Conservation (phyloP, 2,888 invertebrate genomes). For the Ametastegia equiseti region DNA sequence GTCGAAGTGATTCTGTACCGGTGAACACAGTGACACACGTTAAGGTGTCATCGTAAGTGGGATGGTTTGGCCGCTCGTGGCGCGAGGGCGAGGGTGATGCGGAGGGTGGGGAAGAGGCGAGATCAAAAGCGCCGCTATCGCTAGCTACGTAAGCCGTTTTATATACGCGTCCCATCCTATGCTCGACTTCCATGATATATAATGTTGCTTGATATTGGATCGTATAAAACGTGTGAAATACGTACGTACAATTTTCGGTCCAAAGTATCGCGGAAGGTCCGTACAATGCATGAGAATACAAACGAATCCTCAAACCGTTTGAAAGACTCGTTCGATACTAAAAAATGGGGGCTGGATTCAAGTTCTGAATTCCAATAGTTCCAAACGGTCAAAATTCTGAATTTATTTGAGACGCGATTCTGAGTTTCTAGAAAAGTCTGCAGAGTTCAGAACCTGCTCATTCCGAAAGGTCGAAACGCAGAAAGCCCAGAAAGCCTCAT, state of each 20-base stretch:
- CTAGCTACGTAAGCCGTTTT: constrained; percentile 63
- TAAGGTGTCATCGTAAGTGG: constrained; percentile 47
- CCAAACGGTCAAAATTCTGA: too few species aligned
- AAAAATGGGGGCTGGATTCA: too few species aligned
- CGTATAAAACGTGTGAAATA: constrained; percentile 60
- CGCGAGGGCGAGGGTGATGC: constrained; percentile 1
- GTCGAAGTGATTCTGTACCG: neutral
- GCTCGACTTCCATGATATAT: constrained; percentile 60
- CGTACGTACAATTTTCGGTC: constrained; percentile 28
- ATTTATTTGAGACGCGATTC: too few species aligned
- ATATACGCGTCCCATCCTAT: constrained; percentile 48
- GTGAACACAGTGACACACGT: constrained; percentile 47
- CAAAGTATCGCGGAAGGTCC: neutral
- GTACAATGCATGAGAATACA: too few species aligned
- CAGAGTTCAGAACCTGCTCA: too few species aligned
- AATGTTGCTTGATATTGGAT: constrained; percentile 64
- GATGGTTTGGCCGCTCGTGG: constrained; percentile 31
- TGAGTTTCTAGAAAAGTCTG: too few species aligned
- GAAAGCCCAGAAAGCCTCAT: too few species aligned
- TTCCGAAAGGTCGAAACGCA: too few species aligned
- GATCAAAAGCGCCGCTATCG: constrained; percentile 74
- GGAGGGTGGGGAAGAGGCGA: constrained; percentile 53
- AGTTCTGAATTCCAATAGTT: too few species aligned
- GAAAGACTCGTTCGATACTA: too few species aligned
- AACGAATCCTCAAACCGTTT: too few species aligned